Conservation (phyloP, 1,140 invertebrate genomes). For the Danaus melanippus region DNA sequence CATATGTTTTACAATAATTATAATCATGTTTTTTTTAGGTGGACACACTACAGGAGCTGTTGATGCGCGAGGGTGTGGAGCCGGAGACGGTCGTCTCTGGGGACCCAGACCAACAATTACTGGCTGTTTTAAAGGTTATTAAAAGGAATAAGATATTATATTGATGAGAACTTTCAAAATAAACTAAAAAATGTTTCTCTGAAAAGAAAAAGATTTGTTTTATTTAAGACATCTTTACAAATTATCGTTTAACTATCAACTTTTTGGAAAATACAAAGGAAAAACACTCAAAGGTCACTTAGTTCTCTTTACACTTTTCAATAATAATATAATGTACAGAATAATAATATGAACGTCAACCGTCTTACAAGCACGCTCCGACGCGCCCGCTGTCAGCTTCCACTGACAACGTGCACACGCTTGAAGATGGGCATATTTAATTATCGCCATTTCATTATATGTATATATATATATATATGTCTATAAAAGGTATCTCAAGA, state of each 20-base stretch:
- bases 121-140: constrained; percentile 83
- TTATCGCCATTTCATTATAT: not conserved
- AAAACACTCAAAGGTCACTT: too few relatives aligned
- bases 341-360: too few relatives aligned
- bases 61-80: constrained; percentile 77
- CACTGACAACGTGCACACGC: too few relatives aligned
- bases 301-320: too few relatives aligned
- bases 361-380: too few relatives aligned
- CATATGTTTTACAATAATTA: not conserved
- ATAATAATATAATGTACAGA: too few relatives aligned
- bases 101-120: constrained; percentile 86
- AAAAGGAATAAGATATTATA: too few relatives aligned
- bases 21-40: constrained; percentile 46
- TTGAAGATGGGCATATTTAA: too few relatives aligned
- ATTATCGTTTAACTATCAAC: too few relatives aligned
- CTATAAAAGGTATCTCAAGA: constrained; percentile 83
- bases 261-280: too few relatives aligned
- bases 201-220: not conserved
- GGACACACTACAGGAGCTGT: constrained; percentile 80
- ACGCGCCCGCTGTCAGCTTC: too few relatives aligned
- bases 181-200: constrained; percentile 15
- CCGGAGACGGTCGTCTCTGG: constrained; percentile 74
- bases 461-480: constrained; percentile 6
- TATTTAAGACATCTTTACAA: not conserved
- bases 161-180: constrained; percentile 21